Conservation (phyloP, 2,888 invertebrate genomes). For the Xanthia icteritia region DNA sequence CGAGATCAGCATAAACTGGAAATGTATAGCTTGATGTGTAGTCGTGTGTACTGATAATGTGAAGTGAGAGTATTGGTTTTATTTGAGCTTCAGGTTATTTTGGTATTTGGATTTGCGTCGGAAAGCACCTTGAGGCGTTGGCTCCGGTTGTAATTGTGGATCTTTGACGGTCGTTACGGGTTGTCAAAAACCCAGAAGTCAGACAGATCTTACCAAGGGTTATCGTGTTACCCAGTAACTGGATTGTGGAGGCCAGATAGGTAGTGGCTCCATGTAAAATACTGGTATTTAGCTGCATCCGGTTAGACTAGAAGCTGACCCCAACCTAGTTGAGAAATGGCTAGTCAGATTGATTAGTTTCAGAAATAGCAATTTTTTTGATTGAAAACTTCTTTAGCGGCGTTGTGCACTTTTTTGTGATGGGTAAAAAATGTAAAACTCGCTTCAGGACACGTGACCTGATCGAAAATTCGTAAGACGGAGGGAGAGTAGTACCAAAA, state of each 20-base stretch:
- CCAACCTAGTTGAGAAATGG: background rate
- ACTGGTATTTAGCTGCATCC: background rate
- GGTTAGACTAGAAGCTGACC: background rate
- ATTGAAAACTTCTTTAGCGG: too few relatives aligned
- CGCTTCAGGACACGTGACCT: too few relatives aligned
- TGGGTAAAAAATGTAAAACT: too few relatives aligned
- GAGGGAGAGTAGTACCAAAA: too few relatives aligned
- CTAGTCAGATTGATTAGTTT: background rate
- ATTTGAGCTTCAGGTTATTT: background rate
- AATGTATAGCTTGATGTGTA: too few relatives aligned
- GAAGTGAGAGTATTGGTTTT: background rate
- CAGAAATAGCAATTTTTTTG: background rate
- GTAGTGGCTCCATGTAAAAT: background rate
- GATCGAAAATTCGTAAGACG: too few relatives aligned
- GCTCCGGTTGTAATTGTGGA: background rate
- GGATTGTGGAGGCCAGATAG: background rate
- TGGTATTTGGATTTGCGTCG: background rate
- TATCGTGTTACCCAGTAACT: background rate
- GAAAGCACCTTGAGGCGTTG: background rate
- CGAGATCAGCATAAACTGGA: too few relatives aligned
- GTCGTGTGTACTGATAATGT: slow-evolving; percentile 10
- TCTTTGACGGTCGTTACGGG: background rate
- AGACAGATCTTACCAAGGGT: background rate
- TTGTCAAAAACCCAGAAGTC: background rate
- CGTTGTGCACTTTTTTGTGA: too few relatives aligned